Percentiles rank a stretch among this genome's conserved stretches.
phyloP scores from a whole-genome alignment of 2,888 invertebrate species.

The Drosophila dives region DNA sequence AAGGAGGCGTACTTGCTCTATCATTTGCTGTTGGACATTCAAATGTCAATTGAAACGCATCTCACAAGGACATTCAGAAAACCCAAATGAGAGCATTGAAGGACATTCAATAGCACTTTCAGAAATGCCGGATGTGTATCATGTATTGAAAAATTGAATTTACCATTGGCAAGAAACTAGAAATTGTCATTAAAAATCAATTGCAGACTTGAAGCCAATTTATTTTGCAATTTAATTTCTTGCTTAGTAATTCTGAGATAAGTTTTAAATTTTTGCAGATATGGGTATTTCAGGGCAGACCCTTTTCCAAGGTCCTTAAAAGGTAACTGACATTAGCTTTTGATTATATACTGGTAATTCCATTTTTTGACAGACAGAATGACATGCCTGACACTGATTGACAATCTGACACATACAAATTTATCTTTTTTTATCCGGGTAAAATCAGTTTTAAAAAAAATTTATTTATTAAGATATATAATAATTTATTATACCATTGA shows the following conservation, averaged over 20 bases:
- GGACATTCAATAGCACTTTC: conserved; percentile 9
- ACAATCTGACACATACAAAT: neutral
- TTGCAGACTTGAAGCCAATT: neutral
- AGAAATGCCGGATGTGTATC: neutral
- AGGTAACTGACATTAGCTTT: neutral
- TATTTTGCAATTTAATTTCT: too few relatives aligned
- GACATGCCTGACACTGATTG: neutral
- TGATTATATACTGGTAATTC: neutral
- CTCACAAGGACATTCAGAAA: conserved; percentile 14
- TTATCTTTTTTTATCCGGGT: neutral
- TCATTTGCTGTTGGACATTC: conserved; percentile 30
- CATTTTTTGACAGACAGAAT: neutral
- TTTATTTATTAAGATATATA: neutral
- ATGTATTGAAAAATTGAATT: neutral
- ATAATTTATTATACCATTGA: neutral
- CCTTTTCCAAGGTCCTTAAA: neutral
- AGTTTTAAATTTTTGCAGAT: neutral
- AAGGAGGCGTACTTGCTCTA: conserved; percentile 19
- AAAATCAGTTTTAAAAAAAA: neutral
- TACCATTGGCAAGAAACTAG: neutral
- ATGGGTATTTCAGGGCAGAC: too few relatives aligned
- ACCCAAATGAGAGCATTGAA: neutral
- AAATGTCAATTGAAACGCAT: conserved; percentile 27
- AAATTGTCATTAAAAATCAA: neutral
- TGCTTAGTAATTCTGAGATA: neutral